Percentiles rank a stretch among this genome's conserved stretches.
phyloP scores from a whole-genome alignment of 2,888 invertebrate species.

The Dicycla oo region DNA sequence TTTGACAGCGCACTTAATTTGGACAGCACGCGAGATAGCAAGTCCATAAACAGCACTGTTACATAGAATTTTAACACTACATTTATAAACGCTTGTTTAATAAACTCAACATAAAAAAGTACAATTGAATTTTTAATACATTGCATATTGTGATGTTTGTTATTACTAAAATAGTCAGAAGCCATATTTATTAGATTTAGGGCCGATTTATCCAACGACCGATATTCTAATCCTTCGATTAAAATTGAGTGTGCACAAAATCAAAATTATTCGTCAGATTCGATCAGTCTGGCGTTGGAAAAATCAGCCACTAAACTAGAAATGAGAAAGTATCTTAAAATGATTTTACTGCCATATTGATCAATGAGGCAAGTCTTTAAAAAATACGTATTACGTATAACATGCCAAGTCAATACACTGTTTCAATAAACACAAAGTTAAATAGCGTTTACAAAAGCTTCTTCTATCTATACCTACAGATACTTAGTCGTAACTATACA shows the following conservation, averaged over 20 bases:
- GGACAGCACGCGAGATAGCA: slow-evolving; percentile 28
- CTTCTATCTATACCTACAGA: slow-evolving; percentile 53
- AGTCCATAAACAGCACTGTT: slow-evolving; percentile 13
- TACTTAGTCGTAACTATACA: slow-evolving; percentile 63
- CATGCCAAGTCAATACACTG: not conserved
- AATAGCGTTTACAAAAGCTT: slow-evolving; percentile 62
- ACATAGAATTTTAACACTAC: slow-evolving; percentile 32
- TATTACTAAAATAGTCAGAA: not conserved
- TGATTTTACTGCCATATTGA: slow-evolving; percentile 1
- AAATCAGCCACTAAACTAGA: too few species aligned
- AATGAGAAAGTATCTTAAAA: not conserved
- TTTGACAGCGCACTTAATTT: slow-evolving; percentile 7
- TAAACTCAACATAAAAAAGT: not conserved
- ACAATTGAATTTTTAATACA: not conserved
- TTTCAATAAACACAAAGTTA: slow-evolving; percentile 5
- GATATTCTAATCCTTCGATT: not conserved
- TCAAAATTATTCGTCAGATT: not conserved
- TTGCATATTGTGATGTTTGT: slow-evolving; percentile 23
- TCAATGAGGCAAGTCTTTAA: slow-evolving; percentile 1
- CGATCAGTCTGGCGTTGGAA: not conserved
- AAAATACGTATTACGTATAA: slow-evolving; percentile 18
- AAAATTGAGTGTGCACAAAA: not conserved
- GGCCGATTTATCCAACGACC: not conserved
- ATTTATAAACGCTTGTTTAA: slow-evolving; percentile 57
- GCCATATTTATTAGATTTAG: not conserved